Conservation (phyloP, 2,888 invertebrate species). For the Aphodius sticticus region DNA sequence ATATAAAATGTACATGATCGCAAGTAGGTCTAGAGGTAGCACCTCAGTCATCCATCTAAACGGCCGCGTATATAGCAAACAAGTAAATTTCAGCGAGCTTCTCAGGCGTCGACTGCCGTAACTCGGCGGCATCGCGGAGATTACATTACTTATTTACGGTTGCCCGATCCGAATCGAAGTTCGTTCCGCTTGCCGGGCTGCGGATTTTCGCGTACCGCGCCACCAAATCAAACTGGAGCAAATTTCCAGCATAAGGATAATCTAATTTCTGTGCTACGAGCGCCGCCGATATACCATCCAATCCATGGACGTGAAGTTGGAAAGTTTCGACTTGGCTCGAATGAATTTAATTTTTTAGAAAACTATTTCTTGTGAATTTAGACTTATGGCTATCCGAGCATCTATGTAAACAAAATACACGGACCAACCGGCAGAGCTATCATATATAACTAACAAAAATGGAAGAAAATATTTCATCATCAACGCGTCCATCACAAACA, state of each 20-base stretch:
- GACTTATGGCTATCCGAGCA: too few species aligned
- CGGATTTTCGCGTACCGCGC: constrained; percentile 4
- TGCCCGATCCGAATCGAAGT: constrained; percentile 8
- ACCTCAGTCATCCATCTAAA: background rate
- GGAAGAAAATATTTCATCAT: too few species aligned
- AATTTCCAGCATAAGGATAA: background rate
- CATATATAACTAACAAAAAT: too few species aligned
- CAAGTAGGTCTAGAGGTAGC: too few species aligned
- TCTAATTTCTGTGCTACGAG: background rate
- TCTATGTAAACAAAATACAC: too few species aligned
- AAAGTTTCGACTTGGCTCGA: background rate
- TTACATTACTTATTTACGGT: constrained; percentile 14
- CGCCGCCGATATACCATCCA: background rate
- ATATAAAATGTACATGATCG: too few species aligned
- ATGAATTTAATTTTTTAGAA: background rate
- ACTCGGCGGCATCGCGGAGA: background rate
- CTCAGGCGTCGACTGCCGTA: background rate
- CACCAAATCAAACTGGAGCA: background rate
- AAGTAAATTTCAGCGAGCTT: background rate
- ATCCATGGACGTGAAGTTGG: background rate
- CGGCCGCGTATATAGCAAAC: background rate
- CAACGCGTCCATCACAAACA: too few species aligned
- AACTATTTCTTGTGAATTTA: too few species aligned
- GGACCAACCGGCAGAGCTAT: too few species aligned
- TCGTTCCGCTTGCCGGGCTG: background rate